Evolutionary conservation across 2,888 invertebrate genomes (phyloP).

Genomic region (Cantharis lateralis): DNA sequence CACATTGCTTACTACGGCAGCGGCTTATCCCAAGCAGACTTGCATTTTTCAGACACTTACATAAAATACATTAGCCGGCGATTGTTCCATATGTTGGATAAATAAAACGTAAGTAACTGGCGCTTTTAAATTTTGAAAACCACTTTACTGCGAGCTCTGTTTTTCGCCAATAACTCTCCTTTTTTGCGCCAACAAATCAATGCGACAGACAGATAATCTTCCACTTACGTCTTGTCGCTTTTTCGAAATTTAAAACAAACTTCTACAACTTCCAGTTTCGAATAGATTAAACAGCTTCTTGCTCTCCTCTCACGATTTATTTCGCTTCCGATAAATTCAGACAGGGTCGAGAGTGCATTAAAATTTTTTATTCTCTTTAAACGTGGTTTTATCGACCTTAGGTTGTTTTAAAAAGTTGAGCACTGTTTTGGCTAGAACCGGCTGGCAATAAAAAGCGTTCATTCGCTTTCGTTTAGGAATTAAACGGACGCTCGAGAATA

Average conservation of each 20-base stretch:
- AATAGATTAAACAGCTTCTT: neutral
- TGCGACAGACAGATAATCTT: neutral
- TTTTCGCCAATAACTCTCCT: neutral
- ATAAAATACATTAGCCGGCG: no score
- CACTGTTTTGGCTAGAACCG: neutral
- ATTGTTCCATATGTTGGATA: neutral
- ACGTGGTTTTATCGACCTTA: neutral
- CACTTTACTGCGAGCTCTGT: neutral
- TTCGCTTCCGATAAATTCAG: neutral
- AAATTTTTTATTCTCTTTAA: neutral
- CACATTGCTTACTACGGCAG: no score
- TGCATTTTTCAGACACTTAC: no score
- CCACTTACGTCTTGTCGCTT: neutral
- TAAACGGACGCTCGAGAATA: neutral
- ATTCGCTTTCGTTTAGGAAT: neutral
- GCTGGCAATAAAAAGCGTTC: neutral
- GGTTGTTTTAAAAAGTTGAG: neutral
- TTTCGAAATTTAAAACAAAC: neutral
- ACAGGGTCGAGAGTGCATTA: neutral
- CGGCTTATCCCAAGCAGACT: no score
- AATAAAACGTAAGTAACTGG: neutral
- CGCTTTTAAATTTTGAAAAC: neutral
- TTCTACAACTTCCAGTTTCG: neutral
- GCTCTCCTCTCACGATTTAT: neutral
- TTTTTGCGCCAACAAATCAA: neutral